These are phyloP conservation scores for Dioctria linearis DNA, from an alignment of 2,888 invertebrate species.

Conservation along the genomic window DNA sequence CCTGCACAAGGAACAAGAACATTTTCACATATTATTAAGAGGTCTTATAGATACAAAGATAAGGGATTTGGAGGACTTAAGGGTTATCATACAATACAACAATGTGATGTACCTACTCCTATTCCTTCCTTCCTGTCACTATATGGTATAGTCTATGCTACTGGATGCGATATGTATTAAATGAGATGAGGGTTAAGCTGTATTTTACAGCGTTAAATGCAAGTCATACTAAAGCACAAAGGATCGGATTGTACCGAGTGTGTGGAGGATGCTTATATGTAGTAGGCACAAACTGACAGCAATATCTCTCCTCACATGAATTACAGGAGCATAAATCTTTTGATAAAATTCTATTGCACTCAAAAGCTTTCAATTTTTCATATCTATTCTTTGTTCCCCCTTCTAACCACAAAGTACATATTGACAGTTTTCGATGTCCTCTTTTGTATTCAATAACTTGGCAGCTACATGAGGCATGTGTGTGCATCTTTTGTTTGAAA, in stretches of 20 bases:
- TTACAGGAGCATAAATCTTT: conserved; percentile 49
- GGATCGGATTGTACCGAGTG: neutral
- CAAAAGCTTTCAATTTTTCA: conserved; percentile 26
- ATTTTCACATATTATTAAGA: conserved; percentile 49
- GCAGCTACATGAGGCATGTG: conserved; percentile 1
- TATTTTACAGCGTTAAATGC: conserved; percentile 24
- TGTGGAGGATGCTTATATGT: too few species aligned
- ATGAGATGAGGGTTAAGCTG: conserved; percentile 29
- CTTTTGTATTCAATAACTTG: conserved; percentile 17
- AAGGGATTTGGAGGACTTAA: conserved; percentile 41
- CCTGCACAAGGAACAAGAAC: conserved; percentile 74
- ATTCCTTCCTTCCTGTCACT: too few species aligned
- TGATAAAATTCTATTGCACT: conserved; percentile 47
- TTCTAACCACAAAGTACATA: neutral
- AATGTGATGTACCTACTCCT: neutral
- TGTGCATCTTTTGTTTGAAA: conserved; percentile 17
- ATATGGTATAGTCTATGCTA: neutral
- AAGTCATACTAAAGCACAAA: conserved; percentile 25
- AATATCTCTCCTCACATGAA: conserved; percentile 33
- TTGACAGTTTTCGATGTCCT: conserved; percentile 40
- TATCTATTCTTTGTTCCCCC: conserved; percentile 11
- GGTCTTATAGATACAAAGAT: conserved; percentile 38
- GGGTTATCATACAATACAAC: neutral
- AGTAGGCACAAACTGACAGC: conserved; percentile 33
- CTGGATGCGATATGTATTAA: conserved; percentile 33